These are phyloP conservation scores for Saguinus midas DNA, from an alignment of 2,113 vertebrate genomes.

Conservation along the genomic window DNA sequence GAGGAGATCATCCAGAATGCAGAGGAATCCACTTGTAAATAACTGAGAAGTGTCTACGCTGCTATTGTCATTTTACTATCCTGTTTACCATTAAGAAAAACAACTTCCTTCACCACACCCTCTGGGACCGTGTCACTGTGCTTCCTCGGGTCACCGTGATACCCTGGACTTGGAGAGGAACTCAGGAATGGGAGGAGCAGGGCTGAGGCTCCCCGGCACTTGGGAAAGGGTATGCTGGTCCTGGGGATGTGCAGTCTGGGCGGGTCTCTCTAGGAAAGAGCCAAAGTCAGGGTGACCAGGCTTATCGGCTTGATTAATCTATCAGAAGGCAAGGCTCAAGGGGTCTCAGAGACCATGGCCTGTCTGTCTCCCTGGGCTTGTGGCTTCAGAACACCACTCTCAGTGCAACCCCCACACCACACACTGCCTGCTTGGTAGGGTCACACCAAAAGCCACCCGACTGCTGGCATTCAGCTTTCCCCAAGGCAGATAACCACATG, in stretches of 20 bases:
- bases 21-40: constrained; percentile 14
- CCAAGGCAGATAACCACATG: not conserved
- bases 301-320: not conserved
- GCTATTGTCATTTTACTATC: constrained; percentile 65
- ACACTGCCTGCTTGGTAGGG: not conserved
- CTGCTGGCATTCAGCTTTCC: not conserved
- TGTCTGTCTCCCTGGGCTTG: not conserved
- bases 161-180: not conserved
- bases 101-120: constrained; percentile 71
- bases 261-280: not conserved
- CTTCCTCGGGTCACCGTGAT: constrained; percentile 26
- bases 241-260: not conserved
- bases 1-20: not conserved
- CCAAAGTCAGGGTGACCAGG: not conserved
- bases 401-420: not conserved
- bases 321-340: not conserved
- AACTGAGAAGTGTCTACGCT: not conserved
- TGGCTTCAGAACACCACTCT: not conserved
- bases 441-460: not conserved
- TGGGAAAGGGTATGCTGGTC: not conserved
- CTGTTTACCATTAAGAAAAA: constrained; percentile 71
- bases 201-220: not conserved
- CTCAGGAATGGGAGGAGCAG: not conserved
- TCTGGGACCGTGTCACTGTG: not conserved
- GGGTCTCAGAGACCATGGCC: not conserved